Base-by-base conservation (phyloP, 2,888 invertebrate species). In the Syrista parreyssii region DNA sequence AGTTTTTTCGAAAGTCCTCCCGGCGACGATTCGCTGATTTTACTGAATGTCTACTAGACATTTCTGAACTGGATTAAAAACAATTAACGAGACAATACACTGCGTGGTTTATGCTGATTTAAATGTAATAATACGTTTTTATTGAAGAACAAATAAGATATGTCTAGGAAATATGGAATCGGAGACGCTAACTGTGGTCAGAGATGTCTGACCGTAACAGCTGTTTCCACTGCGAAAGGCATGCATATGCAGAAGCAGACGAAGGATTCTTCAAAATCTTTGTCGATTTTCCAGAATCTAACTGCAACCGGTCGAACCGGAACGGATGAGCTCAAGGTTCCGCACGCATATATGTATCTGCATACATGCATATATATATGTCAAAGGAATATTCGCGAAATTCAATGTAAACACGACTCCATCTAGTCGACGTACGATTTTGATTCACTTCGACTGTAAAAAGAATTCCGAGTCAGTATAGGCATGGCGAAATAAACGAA, bases 391-490 rank as follows among this genome's bases (percentile, higher is more conserved):
- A 23, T 55, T 55, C 55, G 55, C 55, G 55, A 55, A 55, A 55
- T 55, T 23, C 23, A 55, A 55, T 55, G 55, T 55, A 55, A 55
- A 55, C 55, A 55, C 55, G 55, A 23, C 23, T 9, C 55, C 55
- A 23, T 9, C 23, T 15, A 23, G 23, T 23, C 23, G 55, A 55
- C 55, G 55, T 55, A 55, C 55, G 55, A 55, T 55, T 2, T 55
- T 15, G 23, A 23, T 55, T 23, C 9, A 23, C 2, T 9, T 55
- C 15, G 55, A 0, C 6, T 23, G 40, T 15, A 82, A 80, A 78
- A 82, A 82, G 78, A 34, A 75, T 77, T 73, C 11, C 74, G 75
- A 73, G 74, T 30, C 12, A 68, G 69, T 73, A 36, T 78, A 75
- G 68, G 68, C 36, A 40, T 77, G 32, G 75, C 40, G 75, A 75